These are phyloP conservation scores for Hylyphantes graminicola DNA, from an alignment of 1,140 invertebrate genomes.

Conservation along the genomic window DNA sequence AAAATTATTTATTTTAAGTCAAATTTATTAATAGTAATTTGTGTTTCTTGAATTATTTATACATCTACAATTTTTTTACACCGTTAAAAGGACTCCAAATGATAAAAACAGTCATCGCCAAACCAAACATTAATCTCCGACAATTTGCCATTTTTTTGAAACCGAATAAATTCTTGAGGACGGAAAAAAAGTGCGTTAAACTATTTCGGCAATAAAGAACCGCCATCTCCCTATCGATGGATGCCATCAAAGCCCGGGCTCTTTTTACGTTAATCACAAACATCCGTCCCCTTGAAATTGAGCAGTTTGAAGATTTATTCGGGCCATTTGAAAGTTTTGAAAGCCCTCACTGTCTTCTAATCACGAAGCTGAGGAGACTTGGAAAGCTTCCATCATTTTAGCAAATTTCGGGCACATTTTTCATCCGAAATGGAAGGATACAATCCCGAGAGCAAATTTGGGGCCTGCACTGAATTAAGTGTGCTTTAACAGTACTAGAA, in stretches of 20 bases:
- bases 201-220: too few relatives aligned
- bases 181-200: too few relatives aligned
- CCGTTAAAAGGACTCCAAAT: too few relatives aligned
- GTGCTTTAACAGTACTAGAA: slow-evolving; percentile 20
- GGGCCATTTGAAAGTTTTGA: slow-evolving; percentile 39
- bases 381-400: slow-evolving; percentile 55
- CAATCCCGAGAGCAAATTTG: slow-evolving; percentile 48
- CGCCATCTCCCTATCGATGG: background rate
- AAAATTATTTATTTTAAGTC: too few relatives aligned
- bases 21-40: too few relatives aligned
- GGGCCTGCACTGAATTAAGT: slow-evolving; percentile 45
- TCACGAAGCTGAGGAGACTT: slow-evolving; percentile 29
- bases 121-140: too few relatives aligned
- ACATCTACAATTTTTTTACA: too few relatives aligned
- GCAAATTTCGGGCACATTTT: slow-evolving; percentile 52
- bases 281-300: slow-evolving; percentile 38
- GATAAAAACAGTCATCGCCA: too few relatives aligned
- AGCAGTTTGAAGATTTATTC: slow-evolving; percentile 50
- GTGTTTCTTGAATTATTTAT: too few relatives aligned
- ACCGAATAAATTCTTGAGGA: too few relatives aligned
- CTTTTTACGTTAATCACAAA: slow-evolving; percentile 42
- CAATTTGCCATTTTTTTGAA: too few relatives aligned
- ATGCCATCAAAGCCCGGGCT: slow-evolving; percentile 8
- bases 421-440: slow-evolving; percentile 54
- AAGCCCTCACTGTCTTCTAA: slow-evolving; percentile 42